Evolutionary conservation across 2,888 invertebrate species (phyloP).

Genomic region (Cerceris ruficornis): DNA sequence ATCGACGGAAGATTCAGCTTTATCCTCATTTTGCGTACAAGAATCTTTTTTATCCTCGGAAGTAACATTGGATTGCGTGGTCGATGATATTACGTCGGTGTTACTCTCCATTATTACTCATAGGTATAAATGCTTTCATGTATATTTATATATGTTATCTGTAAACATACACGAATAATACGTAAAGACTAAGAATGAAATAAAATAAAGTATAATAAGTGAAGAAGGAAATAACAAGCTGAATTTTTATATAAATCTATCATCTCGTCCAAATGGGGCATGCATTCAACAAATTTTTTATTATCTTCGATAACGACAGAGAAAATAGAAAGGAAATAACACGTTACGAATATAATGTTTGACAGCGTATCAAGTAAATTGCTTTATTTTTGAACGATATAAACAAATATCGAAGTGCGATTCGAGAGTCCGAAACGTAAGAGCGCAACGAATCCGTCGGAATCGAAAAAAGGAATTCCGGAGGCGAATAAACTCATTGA

Average conservation of each 20-base stretch:
- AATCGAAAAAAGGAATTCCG: not conserved
- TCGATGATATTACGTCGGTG: conserved; percentile 15
- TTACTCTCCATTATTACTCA: conserved; percentile 41
- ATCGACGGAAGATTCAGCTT: conserved; percentile 11
- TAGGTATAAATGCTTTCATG: not conserved
- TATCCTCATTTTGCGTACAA: conserved; percentile 15
- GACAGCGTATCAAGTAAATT: conserved; percentile 3
- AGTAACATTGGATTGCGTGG: not conserved
- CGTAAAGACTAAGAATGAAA: not conserved
- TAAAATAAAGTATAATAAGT: not conserved
- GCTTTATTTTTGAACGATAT: conserved; percentile 14
- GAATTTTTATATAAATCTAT: no score
- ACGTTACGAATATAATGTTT: not conserved
- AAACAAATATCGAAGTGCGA: conserved; percentile 24
- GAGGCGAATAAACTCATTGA: conserved; percentile 11
- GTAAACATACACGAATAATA: not conserved
- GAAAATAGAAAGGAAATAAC: not conserved
- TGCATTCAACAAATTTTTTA: no score
- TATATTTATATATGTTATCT: no score
- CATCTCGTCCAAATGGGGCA: no score
- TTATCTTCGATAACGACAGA: no score
- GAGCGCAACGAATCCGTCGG: not conserved
- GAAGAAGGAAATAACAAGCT: no score
- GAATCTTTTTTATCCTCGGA: conserved; percentile 15
- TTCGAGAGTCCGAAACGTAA: conserved; percentile 1